Conservation (phyloP, 1,140 invertebrate species). For the Cyclargus thomasi region DNA sequence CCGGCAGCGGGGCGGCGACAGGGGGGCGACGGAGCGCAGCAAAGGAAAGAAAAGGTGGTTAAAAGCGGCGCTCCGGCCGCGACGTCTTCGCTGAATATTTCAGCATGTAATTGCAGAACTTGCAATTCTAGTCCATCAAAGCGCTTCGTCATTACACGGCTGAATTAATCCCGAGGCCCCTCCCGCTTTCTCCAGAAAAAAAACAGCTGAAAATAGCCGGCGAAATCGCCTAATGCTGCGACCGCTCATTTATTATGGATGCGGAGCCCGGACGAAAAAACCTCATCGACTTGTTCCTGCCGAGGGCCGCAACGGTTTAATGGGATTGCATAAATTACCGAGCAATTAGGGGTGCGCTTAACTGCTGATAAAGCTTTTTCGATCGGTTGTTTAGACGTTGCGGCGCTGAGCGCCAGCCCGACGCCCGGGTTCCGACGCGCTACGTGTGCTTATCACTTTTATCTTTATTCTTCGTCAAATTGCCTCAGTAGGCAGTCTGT, state of each 20-base stretch:
- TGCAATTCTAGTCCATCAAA: constrained; percentile 49
- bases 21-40: constrained; percentile 16
- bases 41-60: constrained; percentile 37
- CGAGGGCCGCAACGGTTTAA: constrained; percentile 31
- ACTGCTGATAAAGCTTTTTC: constrained; percentile 31
- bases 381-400: constrained; percentile 25
- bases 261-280: constrained; percentile 39
- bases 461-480: too few species aligned
- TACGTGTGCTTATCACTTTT: too few species aligned
- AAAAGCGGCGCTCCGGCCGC: constrained; percentile 28
- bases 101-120: constrained; percentile 55
- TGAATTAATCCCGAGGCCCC: constrained; percentile 40
- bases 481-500: too few species aligned
- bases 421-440: too few species aligned
- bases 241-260: constrained; percentile 58
- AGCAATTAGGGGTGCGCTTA: constrained; percentile 29
- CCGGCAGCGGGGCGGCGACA: constrained; percentile 10
- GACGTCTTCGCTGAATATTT: constrained; percentile 52
- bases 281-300: constrained; percentile 26
- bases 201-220: constrained; percentile 38
- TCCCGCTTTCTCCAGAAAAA: constrained; percentile 29
- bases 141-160: constrained; percentile 47
- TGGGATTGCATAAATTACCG: constrained; percentile 39
- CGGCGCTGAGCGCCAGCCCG: too few species aligned
- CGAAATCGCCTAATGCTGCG: constrained; percentile 40